These are phyloP conservation scores for Steinernema feltiae DNA, from an alignment of 1,140 invertebrate species.

Conservation along the genomic window DNA sequence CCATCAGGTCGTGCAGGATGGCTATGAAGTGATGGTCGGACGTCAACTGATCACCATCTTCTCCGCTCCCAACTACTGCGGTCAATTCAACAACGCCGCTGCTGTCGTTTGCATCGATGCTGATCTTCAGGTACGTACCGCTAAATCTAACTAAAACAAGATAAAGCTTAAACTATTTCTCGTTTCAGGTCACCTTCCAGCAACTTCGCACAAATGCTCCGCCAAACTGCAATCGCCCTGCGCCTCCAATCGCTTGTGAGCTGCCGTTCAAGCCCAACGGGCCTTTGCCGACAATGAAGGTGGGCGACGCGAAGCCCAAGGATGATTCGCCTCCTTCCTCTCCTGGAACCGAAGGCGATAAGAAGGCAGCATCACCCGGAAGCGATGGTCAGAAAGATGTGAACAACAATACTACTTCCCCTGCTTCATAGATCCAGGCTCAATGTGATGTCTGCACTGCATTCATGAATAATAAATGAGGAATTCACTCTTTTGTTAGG, in stretches of 20 bases:
- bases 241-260: slow-evolving; percentile 27
- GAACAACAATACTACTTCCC: too few species aligned
- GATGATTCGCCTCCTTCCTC: background rate
- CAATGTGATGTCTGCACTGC: too few species aligned
- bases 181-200: slow-evolving; percentile 23
- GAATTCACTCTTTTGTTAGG: too few species aligned
- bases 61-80: slow-evolving; percentile 44
- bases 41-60: slow-evolving; percentile 43
- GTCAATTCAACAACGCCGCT: slow-evolving; percentile 44
- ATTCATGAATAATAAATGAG: too few species aligned
- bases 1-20: slow-evolving; percentile 47
- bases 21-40: slow-evolving; percentile 42
- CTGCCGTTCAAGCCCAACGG: slow-evolving; percentile 16
- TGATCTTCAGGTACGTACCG: slow-evolving; percentile 31
- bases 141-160: background rate
- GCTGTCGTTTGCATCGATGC: slow-evolving; percentile 45
- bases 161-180: background rate
- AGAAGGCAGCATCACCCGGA: background rate
- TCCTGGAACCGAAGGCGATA: background rate
- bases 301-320: slow-evolving; percentile 14
- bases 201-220: slow-evolving; percentile 30
- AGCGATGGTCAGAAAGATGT: background rate
- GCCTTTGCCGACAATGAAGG: slow-evolving; percentile 26
- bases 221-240: slow-evolving; percentile 33
- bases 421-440: too few species aligned